These are phyloP conservation scores for Carettochelys insculpta DNA, from an alignment of 2,113 vertebrate species.

Conservation along the genomic window DNA sequence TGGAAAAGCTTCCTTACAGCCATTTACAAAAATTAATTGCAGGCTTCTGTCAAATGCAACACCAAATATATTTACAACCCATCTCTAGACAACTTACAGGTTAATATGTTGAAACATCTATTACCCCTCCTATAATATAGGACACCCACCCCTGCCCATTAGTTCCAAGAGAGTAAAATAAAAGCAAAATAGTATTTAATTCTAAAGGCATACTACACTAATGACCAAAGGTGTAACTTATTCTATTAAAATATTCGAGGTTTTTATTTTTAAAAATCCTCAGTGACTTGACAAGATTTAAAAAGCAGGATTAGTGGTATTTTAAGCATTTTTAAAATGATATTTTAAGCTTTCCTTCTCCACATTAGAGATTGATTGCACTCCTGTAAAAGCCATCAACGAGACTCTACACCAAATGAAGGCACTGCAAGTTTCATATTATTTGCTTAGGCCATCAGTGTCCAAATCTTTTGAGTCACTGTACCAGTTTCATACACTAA, in stretches of 20 bases:
- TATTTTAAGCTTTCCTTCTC: not conserved
- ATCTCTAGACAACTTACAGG: not conserved
- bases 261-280: not conserved
- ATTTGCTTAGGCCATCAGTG: not conserved
- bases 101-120: not conserved
- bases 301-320: not conserved
- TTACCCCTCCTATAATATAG: not conserved
- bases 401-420: not conserved
- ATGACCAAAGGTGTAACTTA: no score
- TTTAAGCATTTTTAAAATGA: not conserved
- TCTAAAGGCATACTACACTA: not conserved
- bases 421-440: not conserved
- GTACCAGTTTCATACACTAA: not conserved
- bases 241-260: not conserved
- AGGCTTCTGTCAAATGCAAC: not conserved
- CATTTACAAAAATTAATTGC: not conserved
- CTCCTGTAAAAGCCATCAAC: not conserved
- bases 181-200: not conserved
- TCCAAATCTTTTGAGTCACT: not conserved
- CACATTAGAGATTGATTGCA: not conserved
- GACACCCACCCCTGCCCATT: not conserved
- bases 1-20: not conserved
- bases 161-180: not conserved
- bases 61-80: rapidly evolving
- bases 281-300: not conserved